Evolutionary conservation across 2,797 vertebrate genomes (phyloP).

Genomic region (Neosilurus mollespiculum): DNA sequence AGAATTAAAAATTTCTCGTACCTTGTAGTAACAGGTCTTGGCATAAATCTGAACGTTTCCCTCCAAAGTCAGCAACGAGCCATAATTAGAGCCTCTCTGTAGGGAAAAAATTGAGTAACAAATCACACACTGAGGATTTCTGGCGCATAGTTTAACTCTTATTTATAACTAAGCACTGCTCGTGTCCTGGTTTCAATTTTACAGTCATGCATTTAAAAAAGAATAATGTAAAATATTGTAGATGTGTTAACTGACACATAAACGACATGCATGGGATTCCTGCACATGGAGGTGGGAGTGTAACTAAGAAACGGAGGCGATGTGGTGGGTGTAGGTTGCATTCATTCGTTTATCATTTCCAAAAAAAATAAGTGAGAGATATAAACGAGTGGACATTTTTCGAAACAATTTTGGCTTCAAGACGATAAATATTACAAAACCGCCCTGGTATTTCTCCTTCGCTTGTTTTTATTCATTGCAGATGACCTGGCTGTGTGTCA

Average conservation of each 20-base stretch:
- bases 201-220: background rate
- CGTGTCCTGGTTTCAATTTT: background rate
- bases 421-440: background rate
- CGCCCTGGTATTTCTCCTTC: no score
- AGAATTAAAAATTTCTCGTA: constrained; percentile 50
- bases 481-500: background rate
- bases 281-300: constrained; percentile 2
- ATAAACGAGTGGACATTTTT: background rate
- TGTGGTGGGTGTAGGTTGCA: background rate
- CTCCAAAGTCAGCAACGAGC: constrained; percentile 83
- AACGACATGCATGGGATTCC: background rate
- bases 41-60: constrained; percentile 89
- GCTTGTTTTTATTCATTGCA: background rate
- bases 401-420: background rate
- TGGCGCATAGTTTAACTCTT: background rate
- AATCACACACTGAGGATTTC: constrained; percentile 16
- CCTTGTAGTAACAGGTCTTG: constrained; percentile 90
- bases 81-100: constrained; percentile 88
- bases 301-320: background rate
- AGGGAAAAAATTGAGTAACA: constrained; percentile 9
- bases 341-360: background rate
- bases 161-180: background rate
- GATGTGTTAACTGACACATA: background rate
- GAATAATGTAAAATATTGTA: background rate
- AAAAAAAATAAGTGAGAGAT: background rate